These are phyloP conservation scores for Hystrix brachyura DNA, from an alignment of 2,113 vertebrate genomes.

Conservation along the genomic window DNA sequence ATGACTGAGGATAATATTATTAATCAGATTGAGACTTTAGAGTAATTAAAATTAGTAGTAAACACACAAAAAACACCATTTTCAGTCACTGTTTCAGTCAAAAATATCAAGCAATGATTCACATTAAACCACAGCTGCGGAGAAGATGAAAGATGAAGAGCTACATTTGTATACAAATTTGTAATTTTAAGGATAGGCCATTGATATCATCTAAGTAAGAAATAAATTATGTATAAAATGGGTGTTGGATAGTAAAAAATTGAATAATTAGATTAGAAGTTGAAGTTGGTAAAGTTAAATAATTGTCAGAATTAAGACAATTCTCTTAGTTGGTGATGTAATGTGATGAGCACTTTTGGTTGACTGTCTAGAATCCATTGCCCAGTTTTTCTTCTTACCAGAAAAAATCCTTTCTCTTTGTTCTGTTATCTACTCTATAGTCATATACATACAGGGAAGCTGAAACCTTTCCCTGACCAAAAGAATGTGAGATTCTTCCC, in stretches of 20 bases:
- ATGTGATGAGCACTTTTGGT: background rate
- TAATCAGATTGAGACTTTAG: background rate
- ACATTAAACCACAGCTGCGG: background rate
- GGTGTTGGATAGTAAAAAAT: background rate
- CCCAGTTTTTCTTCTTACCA: background rate
- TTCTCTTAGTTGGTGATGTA: background rate
- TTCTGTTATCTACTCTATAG: background rate
- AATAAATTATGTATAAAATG: background rate
- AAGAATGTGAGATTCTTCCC: background rate
- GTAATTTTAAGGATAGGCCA: background rate
- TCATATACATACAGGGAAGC: background rate
- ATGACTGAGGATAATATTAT: background rate
- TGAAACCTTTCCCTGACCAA: background rate
- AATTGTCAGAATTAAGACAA: background rate
- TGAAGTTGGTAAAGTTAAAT: background rate
- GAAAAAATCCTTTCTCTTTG: background rate
- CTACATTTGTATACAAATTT: background rate
- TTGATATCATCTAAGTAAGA: background rate
- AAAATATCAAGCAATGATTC: background rate
- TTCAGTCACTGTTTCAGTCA: background rate
- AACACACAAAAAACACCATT: background rate
- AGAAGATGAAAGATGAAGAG: background rate
- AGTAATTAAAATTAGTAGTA: background rate
- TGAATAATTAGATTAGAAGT: background rate
- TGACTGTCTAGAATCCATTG: background rate